Evolutionary conservation across 1,140 invertebrate species (phyloP).

Genomic region (Chelonus insularis): DNA sequence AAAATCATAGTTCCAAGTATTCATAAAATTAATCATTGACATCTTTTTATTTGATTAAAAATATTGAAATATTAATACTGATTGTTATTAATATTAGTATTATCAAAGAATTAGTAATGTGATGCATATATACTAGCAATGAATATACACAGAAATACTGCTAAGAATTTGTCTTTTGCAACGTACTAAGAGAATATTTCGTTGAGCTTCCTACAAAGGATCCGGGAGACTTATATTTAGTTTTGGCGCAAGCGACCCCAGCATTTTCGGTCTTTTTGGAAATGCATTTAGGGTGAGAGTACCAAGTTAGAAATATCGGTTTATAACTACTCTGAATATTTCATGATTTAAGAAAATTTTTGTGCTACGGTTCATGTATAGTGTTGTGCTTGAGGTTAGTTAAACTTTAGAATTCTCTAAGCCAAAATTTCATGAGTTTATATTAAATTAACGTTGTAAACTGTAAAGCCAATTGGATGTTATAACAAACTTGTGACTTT

Average conservation of each 20-base stretch:
- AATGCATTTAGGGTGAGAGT: constrained; percentile 39
- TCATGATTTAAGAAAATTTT: too few species aligned
- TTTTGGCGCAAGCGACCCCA: constrained; percentile 47
- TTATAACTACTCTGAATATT: neutral
- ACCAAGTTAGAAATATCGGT: constrained; percentile 31
- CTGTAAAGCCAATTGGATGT: too few species aligned
- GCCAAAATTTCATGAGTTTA: neutral
- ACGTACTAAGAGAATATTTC: constrained; percentile 15
- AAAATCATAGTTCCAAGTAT: too few species aligned
- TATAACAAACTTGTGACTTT: too few species aligned
- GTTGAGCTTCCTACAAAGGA: constrained; percentile 23
- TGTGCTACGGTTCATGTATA: too few species aligned
- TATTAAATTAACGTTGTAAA: too few species aligned
- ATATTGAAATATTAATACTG: too few species aligned
- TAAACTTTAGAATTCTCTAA: neutral
- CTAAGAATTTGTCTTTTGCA: neutral
- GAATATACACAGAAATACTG: neutral
- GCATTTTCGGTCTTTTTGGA: constrained; percentile 53
- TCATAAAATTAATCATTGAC: too few species aligned
- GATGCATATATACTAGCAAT: neutral
- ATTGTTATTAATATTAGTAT: too few species aligned
- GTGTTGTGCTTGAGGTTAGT: too few species aligned
- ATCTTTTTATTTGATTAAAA: too few species aligned
- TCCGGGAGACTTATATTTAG: constrained; percentile 47
- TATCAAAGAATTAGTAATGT: too few species aligned